These are phyloP conservation scores for Axea sp. DNA, from an alignment of 2,888 invertebrate genomes.

Conservation along the genomic window DNA sequence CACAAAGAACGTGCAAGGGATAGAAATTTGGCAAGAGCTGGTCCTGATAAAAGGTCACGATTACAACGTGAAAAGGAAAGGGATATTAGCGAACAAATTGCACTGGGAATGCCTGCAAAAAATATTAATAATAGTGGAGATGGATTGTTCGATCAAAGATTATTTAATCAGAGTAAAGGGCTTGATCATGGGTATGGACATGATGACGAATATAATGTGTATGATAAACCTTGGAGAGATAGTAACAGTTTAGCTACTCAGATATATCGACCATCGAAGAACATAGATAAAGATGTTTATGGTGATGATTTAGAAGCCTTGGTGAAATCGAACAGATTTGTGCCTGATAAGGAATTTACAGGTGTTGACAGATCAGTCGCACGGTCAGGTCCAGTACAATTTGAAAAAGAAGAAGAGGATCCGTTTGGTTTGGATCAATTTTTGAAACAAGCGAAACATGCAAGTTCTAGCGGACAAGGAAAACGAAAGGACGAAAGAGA, in stretches of 20 bases:
- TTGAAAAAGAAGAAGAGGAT: conserved; percentile 92
- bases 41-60: conserved; percentile 95
- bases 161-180: conserved; percentile 95
- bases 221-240: conserved; percentile 98
- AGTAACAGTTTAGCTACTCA: conserved; percentile 91
- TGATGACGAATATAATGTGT: conserved; percentile 98
- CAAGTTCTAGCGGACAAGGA: conserved; percentile 80
- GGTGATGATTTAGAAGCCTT: conserved; percentile 94
- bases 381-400: conserved; percentile 97
- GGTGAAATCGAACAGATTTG: conserved; percentile 95
- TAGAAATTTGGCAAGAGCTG: conserved; percentile 94
- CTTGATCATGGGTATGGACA: conserved; percentile 98
- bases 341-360: conserved; percentile 97
- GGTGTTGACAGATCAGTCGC: conserved; percentile 89
- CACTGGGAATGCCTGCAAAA: conserved; percentile 95
- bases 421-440: conserved; percentile 99
- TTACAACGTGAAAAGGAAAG: conserved; percentile 94
- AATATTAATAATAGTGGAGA: conserved; percentile 84
- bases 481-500: conserved; percentile 82
- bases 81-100: conserved; percentile 99
- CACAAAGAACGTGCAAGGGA: conserved; percentile 96
- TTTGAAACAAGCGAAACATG: conserved; percentile 97
- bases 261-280: conserved; percentile 93
- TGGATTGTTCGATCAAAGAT: conserved; percentile 94
- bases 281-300: conserved; percentile 94